These are phyloP conservation scores for Sciurus carolinensis DNA, from an alignment of 2,797 vertebrate species.

Conservation along the genomic window DNA sequence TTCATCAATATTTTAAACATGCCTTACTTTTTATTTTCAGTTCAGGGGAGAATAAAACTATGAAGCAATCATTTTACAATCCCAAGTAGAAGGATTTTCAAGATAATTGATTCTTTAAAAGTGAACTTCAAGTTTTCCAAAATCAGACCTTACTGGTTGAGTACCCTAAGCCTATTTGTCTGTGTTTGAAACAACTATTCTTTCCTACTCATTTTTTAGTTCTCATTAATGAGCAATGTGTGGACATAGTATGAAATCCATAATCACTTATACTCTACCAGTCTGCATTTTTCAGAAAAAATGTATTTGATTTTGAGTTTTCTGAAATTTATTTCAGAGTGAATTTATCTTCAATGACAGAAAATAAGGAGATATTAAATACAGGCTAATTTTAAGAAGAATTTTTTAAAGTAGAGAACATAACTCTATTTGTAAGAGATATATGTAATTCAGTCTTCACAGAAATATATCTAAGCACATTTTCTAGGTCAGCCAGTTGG, in stretches of 20 bases:
- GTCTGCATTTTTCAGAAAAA: not conserved
- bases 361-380: not conserved
- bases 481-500: conserved; percentile 16
- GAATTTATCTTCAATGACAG: conserved; percentile 3
- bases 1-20: not conserved
- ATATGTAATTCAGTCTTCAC: not conserved
- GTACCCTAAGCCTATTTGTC: not conserved
- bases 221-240: not conserved
- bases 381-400: not conserved
- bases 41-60: not conserved
- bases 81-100: not conserved
- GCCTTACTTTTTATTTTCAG: not conserved
- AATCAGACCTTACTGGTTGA: not conserved
- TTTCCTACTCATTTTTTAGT: not conserved
- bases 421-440: not conserved
- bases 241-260: not conserved
- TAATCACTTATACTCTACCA: not conserved
- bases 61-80: not conserved
- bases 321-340: not conserved
- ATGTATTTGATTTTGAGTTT: not conserved
- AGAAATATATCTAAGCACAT: not conserved
- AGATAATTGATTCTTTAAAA: not conserved
- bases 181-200: not conserved
- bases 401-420: not conserved
- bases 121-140: not conserved